Percentiles rank a stretch among this genome's conserved stretches.
phyloP scores from a whole-genome alignment of 2,888 invertebrate genomes.

The Steromphala cineraria region DNA sequence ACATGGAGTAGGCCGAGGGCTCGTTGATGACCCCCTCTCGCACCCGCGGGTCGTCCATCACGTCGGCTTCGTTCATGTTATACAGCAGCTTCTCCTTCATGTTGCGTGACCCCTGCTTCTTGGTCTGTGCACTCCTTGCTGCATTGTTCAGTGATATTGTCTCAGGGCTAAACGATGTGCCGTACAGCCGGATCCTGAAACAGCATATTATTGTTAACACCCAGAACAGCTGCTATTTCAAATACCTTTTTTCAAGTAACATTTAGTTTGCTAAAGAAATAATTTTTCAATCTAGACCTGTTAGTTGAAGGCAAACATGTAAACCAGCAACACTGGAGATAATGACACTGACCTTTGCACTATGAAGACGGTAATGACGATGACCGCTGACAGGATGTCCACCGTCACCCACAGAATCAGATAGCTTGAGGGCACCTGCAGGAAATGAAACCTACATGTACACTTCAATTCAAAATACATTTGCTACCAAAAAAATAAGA shows the following conservation, averaged over 20 bases:
- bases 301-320: too few species aligned
- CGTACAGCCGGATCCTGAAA: conserved; percentile 55
- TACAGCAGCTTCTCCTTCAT: conserved; percentile 71
- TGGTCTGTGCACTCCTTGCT: conserved; percentile 18
- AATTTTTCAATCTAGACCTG: too few species aligned
- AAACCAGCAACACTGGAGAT: too few species aligned
- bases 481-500: too few species aligned
- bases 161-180: conserved; percentile 60
- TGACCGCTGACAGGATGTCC: conserved; percentile 56
- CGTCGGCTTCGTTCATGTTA: conserved; percentile 48
- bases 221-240: too few species aligned
- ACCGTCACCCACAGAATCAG: conserved; percentile 62
- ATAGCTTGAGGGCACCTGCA: conserved; percentile 58
- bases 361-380: conserved; percentile 57
- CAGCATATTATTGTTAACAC: neutral
- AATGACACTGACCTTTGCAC: conserved; percentile 62
- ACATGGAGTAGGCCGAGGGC: conserved; percentile 35
- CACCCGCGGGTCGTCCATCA: conserved; percentile 31
- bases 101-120: conserved; percentile 42
- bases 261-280: too few species aligned
- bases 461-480: too few species aligned
- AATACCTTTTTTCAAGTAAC: too few species aligned
- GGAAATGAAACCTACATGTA: conserved; percentile 4
- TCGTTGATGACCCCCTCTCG: conserved; percentile 29
- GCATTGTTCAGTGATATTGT: conserved; percentile 58